A percentile compares a stretch with the other conserved stretches of the same genome.
These are phyloP conservation scores for Paedocypris micromegethes DNA, from an alignment of 2,797 vertebrate genomes.

Conservation along the genomic window DNA sequence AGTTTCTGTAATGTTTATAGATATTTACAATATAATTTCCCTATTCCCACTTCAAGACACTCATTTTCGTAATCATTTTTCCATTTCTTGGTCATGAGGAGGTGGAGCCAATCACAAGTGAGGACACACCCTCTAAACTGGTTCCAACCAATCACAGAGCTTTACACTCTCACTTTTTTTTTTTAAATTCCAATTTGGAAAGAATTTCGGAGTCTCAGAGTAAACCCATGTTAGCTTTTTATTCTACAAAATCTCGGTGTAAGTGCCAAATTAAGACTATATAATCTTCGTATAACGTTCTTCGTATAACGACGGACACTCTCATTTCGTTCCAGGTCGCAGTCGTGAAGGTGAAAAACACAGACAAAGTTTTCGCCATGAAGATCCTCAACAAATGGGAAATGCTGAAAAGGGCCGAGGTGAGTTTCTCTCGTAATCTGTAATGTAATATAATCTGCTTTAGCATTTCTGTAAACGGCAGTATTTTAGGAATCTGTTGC, in stretches of 20 bases:
- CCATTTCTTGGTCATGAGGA: too few species aligned
- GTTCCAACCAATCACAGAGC: too few species aligned
- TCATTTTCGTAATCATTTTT: too few species aligned
- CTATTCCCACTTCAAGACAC: too few species aligned
- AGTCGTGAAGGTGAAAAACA: constrained; percentile 94
- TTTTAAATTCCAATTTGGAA: too few species aligned
- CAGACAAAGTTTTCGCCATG: constrained; percentile 98
- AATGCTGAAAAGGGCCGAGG: constrained; percentile 99
- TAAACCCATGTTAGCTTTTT: too few species aligned
- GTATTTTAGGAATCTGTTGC: not conserved
- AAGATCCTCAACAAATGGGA: constrained; percentile 99
- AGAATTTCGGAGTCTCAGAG: too few species aligned
- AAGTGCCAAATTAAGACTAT: not conserved
- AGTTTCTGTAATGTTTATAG: too few species aligned
- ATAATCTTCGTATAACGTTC: not conserved
- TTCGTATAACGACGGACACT: constrained; percentile 1
- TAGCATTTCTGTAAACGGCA: not conserved
- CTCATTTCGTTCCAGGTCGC: constrained; percentile 76
- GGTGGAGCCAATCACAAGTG: too few species aligned
- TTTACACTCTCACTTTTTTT: too few species aligned
- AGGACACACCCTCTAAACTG: too few species aligned
- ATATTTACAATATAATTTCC: too few species aligned
- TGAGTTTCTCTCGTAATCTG: constrained; percentile 43
- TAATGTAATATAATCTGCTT: not conserved
- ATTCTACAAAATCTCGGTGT: not conserved